These are phyloP conservation scores for Dermatemys mawii DNA, from an alignment of 2,113 vertebrate genomes.

Conservation along the genomic window DNA sequence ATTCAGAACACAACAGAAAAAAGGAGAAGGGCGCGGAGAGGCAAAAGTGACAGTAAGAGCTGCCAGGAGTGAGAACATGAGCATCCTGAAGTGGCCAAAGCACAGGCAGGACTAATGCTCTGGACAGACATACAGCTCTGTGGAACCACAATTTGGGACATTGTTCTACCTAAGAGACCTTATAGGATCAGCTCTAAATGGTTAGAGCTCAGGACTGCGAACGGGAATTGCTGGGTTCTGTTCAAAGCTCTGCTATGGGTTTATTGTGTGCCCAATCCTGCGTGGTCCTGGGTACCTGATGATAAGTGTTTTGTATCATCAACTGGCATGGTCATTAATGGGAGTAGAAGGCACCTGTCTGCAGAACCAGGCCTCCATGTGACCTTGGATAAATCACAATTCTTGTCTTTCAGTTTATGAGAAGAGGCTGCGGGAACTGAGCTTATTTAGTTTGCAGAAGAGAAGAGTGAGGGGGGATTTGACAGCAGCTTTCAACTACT, in stretches of 20 bases:
- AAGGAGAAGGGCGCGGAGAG: not conserved
- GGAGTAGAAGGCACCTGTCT: not conserved
- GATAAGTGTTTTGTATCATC: not conserved
- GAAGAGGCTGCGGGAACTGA: too few relatives aligned
- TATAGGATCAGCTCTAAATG: not conserved
- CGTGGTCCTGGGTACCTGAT: fast-evolving
- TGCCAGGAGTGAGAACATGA: not conserved
- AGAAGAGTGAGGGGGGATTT: too few relatives aligned
- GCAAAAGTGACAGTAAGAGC: not conserved
- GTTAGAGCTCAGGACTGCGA: fast-evolving
- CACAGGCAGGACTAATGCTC: not conserved
- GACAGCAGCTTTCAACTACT: too few relatives aligned
- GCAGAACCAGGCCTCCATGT: not conserved
- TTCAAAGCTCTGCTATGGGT: not conserved
- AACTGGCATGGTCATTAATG: not conserved
- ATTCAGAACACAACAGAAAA: too few relatives aligned
- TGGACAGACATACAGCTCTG: not conserved
- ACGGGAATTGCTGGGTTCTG: not conserved
- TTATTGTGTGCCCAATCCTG: not conserved
- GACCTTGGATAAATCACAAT: not conserved
- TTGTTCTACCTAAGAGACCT: not conserved
- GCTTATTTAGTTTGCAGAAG: too few relatives aligned
- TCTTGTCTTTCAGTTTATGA: not conserved
- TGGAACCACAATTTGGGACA: not conserved
- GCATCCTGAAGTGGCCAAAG: not conserved